A percentile compares a stretch with the other conserved stretches of the same genome.
These are phyloP conservation scores for Raja brachyura DNA, from an alignment of 2,113 vertebrate genomes.

Conservation along the genomic window DNA sequence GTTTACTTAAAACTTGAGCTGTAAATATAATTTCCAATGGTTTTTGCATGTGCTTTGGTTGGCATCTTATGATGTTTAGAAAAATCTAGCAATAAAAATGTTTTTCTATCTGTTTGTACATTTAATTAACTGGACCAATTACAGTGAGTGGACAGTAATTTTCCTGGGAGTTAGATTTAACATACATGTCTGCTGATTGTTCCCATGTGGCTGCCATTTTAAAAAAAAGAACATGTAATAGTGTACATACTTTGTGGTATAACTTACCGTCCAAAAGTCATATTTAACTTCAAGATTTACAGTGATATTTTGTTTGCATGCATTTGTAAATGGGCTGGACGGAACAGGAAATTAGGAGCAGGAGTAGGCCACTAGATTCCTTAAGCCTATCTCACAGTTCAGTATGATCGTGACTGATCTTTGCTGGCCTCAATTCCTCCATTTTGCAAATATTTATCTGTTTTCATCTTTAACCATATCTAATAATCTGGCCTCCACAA, in stretches of 20 bases:
- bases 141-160: background rate
- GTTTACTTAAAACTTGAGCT: constrained; percentile 38
- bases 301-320: background rate
- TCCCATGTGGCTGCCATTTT: constrained; percentile 1
- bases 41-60: background rate
- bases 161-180: constrained; percentile 9
- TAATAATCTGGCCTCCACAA: too few species aligned
- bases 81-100: background rate
- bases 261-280: constrained; percentile 11
- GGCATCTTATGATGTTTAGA: background rate
- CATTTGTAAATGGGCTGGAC: background rate
- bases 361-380: too few species aligned
- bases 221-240: background rate
- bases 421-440: too few species aligned
- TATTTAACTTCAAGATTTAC: background rate
- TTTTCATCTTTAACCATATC: too few species aligned
- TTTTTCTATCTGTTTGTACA: background rate
- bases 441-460: too few species aligned
- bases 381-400: too few species aligned
- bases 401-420: too few species aligned
- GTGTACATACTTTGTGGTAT: background rate
- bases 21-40: constrained; percentile 40
- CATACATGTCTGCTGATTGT: constrained; percentile 9
- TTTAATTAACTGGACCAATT: constrained; percentile 4
- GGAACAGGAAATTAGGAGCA: too few species aligned